Percentiles rank a stretch among this genome's conserved stretches.
Evolutionary conservation across 23 tunicate genomes (phyloP).

Genomic region (Pegea sp.): DNA sequence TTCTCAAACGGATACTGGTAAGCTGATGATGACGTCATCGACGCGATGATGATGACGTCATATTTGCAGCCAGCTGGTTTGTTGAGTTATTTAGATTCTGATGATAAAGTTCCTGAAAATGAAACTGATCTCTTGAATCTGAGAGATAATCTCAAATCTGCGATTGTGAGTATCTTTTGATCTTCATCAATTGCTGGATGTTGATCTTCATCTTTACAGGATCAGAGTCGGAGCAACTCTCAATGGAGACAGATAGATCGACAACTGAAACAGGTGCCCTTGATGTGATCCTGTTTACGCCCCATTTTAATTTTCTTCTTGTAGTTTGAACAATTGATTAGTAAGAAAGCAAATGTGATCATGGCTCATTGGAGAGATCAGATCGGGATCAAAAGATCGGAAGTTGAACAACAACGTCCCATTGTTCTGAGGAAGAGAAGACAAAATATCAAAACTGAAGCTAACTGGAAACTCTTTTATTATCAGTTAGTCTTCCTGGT

Average conservation of each 20-base stretch:
- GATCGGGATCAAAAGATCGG: slow-evolving; percentile 41
- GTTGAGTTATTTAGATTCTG: slow-evolving; percentile 49
- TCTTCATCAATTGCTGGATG: not conserved
- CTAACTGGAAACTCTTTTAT: slow-evolving; percentile 82
- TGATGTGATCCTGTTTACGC: not conserved
- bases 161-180: slow-evolving; percentile 56
- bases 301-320: not conserved
- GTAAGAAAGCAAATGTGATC: slow-evolving; percentile 46
- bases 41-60: too few relatives aligned
- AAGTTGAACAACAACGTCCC: slow-evolving; percentile 69
- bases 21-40: slow-evolving; percentile 1
- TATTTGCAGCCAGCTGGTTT: slow-evolving; percentile 97
- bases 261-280: slow-evolving; percentile 62
- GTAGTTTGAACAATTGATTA: slow-evolving; percentile 63
- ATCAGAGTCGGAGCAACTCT: slow-evolving; percentile 35
- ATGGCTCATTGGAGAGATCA: slow-evolving; percentile 78
- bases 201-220: slow-evolving; percentile 11
- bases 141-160: slow-evolving; percentile 80
- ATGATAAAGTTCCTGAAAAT: slow-evolving; percentile 65
- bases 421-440: slow-evolving; percentile 77
- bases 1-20: slow-evolving; percentile 62
- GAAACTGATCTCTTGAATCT: slow-evolving; percentile 60
- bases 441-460: slow-evolving; percentile 75
- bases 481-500: slow-evolving; percentile 36
- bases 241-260: slow-evolving; percentile 59